Base-by-base conservation (phyloP, 2,888 invertebrate species). In the Ophion ellenae region DNA sequence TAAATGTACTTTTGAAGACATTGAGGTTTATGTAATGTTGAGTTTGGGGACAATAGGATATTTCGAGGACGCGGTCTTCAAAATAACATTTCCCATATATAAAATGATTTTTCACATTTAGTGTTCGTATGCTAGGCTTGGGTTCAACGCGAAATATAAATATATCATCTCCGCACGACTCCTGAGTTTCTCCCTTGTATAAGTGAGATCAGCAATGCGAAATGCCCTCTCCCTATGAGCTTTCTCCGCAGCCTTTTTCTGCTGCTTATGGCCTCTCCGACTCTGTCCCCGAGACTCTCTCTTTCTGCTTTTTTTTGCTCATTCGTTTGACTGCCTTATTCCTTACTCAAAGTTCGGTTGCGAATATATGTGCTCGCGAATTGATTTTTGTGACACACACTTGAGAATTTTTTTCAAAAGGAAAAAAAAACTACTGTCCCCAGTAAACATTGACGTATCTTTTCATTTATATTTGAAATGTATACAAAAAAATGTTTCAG, bases 211-310 rank as follows among this genome's bases (percentile, higher is more conserved):
- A 57, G 45, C 61, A 73, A 47, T 4, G 57, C 64, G 47, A 70
- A 69, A 64, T 77, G 77, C 71, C 77, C 82, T 82, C 82, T 82
- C 83, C 77, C 78, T 83, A 78, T 67, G 78, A 63, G 83, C 83
- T 83, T 83, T 83, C 83, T 83, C 83, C 78, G 73, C 59, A 11
- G 82, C 66, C 66, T 83, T 83, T 70, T 59, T 40, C 17, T 71
- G 45, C 70, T 63, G 32, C 76, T 63, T 20, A 79, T 64, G 53
- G 78, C 78, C 82, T 71, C 77, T 57, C 64, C 14, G 53, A 24
- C 36, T 83, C 71, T 47, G 70, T 73, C 67, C 59, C 47, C 73
- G 73, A 40, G 73, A 83, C 83, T 83, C 83, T 83, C 83, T 83
- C 83, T 83, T 83, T 66, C 53, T 66, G 45, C 40, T 57, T 73